A percentile compares a stretch with the other conserved stretches of the same genome.
Conservation (phyloP, 2,113 vertebrate genomes). For the Girardinichthys multiradiatus region DNA sequence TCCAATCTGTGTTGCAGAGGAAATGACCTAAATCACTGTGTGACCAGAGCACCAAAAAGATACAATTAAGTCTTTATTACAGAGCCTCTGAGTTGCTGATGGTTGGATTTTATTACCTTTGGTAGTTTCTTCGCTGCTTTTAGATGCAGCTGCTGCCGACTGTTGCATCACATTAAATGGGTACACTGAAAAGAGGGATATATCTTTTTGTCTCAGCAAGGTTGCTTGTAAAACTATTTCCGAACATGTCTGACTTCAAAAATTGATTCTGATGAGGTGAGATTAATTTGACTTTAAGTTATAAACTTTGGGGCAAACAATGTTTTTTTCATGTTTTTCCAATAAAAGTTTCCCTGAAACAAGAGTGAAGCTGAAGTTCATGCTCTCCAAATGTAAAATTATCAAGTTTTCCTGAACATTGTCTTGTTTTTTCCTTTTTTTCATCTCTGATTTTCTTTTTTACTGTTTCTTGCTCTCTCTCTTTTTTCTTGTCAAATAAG, state of each 20-base stretch:
- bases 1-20: slow-evolving; percentile 2
- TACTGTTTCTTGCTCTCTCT: too few relatives aligned
- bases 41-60: neutral
- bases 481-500: too few relatives aligned
- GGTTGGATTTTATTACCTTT: slow-evolving; percentile 8
- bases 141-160: neutral
- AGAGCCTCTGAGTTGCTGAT: neutral
- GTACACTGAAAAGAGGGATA: neutral
- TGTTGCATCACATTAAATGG: neutral
- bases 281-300: neutral
- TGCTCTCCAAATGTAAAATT: too few relatives aligned
- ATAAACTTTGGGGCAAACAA: neutral
- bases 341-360: too few relatives aligned
- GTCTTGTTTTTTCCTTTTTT: too few relatives aligned
- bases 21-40: slow-evolving; percentile 9
- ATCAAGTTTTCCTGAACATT: too few relatives aligned
- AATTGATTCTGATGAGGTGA: neutral
- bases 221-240: neutral
- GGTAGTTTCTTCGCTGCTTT: neutral
- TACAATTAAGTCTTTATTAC: neutral
- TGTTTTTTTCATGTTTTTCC: neutral
- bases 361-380: too few relatives aligned
- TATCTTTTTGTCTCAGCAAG: neutral
- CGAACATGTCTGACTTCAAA: too few relatives aligned
- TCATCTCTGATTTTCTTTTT: too few relatives aligned